These are phyloP conservation scores for Aplocera efformata DNA, from an alignment of 2,888 invertebrate genomes.

Conservation along the genomic window DNA sequence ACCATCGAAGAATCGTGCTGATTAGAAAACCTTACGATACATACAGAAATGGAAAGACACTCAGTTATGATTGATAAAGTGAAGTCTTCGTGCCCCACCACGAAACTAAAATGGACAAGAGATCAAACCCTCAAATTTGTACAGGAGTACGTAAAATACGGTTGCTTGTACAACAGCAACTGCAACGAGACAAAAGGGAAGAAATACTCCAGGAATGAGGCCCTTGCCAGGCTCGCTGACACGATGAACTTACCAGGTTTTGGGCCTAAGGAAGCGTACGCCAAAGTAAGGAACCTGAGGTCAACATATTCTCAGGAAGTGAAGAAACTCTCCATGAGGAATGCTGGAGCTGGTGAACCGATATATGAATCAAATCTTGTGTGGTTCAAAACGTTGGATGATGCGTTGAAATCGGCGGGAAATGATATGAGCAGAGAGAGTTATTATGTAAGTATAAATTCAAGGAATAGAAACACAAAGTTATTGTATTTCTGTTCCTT, in stretches of 20 bases:
- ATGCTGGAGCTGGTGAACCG: neutral
- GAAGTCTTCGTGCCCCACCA: too few relatives aligned
- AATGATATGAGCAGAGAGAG: neutral
- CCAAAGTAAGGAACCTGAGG: constrained; percentile 3
- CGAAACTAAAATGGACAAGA: neutral
- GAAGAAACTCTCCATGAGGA: constrained; percentile 3
- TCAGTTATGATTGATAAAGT: too few relatives aligned
- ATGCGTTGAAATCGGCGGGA: neutral
- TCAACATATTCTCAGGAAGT: constrained; percentile 6
- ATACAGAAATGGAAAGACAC: too few relatives aligned
- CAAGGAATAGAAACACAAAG: too few relatives aligned
- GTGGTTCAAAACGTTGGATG: constrained; percentile 4
- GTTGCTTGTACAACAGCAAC: neutral
- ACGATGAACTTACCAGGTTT: constrained; percentile 4
- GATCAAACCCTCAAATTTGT: constrained; percentile 4
- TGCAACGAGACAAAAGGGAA: constrained; percentile 1
- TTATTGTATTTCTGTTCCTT: too few relatives aligned
- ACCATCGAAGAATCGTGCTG: too few relatives aligned
- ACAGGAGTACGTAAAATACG: constrained; percentile 5
- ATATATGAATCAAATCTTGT: neutral
- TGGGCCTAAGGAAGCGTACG: constrained; percentile 6
- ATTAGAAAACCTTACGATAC: too few relatives aligned
- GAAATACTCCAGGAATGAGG: neutral
- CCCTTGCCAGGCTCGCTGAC: neutral
- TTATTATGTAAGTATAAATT: too few relatives aligned